Percentiles rank a stretch among this genome's conserved stretches.
Evolutionary conservation across 2,797 vertebrate species (phyloP).

Genomic region (Apogon talboti): DNA sequence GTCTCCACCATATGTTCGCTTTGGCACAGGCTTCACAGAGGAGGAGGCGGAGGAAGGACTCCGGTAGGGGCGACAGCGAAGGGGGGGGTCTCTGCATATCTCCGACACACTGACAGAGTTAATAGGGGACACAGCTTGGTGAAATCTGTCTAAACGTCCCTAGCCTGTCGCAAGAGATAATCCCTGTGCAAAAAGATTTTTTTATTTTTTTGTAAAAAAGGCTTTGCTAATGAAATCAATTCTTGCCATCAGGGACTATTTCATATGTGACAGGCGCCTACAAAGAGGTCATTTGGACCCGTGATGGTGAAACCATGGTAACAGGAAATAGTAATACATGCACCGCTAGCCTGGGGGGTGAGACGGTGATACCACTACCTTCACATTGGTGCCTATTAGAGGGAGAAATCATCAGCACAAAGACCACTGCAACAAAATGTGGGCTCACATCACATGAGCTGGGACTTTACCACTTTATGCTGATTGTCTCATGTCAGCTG

Average conservation of each 20-base stretch:
- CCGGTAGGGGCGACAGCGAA: background rate
- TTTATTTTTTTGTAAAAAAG: no score
- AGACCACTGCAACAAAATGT: background rate
- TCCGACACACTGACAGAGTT: conserved; percentile 58
- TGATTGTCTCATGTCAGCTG: conserved; percentile 50
- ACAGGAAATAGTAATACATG: conserved; percentile 32
- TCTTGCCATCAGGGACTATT: conserved; percentile 62
- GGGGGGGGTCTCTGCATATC: conserved; percentile 10
- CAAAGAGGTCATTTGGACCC: conserved; percentile 40
- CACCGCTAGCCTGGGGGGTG: conserved; percentile 24
- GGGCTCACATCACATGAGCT: conserved; percentile 2
- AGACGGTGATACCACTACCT: conserved; percentile 36
- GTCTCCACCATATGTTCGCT: conserved; percentile 64
- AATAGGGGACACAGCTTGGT: conserved; percentile 58
- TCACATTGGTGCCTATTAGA: conserved; percentile 47
- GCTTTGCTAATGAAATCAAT: conserved; percentile 68
- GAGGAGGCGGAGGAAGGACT: conserved; percentile 23
- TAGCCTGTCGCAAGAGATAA: conserved; percentile 47
- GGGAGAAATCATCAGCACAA: background rate
- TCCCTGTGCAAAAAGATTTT: conserved; percentile 33
- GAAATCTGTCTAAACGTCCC: conserved; percentile 61
- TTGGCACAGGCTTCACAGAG: conserved; percentile 37
- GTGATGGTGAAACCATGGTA: conserved; percentile 60
- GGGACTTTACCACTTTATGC: conserved; percentile 12
- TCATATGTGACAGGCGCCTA: conserved; percentile 50